Evolutionary conservation across 2,797 vertebrate genomes (phyloP).

Genomic region (Sebastes diploproa): DNA sequence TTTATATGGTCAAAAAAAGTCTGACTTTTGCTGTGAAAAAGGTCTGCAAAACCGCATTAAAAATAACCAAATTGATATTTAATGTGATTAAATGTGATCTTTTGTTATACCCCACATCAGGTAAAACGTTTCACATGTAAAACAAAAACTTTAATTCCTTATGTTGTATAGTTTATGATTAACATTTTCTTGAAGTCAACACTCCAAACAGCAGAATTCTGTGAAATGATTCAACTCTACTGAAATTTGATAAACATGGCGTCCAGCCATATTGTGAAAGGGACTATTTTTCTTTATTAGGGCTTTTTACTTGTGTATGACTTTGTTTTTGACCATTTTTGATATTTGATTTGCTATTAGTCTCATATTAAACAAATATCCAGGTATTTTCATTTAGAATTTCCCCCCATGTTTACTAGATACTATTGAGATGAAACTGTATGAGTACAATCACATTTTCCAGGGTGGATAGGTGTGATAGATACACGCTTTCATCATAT

Average conservation of each 20-base stretch:
- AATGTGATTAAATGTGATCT: not conserved
- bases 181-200: too few relatives aligned
- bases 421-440: not conserved
- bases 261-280: not conserved
- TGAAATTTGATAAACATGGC: too few relatives aligned
- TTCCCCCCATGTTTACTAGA: not conserved
- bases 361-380: not conserved
- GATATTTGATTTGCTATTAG: not conserved
- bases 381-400: not conserved
- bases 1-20: not conserved
- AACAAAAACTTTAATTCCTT: not conserved
- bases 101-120: not conserved
- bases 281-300: not conserved
- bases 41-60: not conserved
- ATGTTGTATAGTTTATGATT: not conserved
- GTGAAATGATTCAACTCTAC: too few relatives aligned
- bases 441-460: not conserved
- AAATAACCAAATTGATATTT: not conserved
- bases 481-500: constrained; percentile 33
- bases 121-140: not conserved
- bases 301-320: not conserved
- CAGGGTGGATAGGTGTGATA: constrained; percentile 10
- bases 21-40: not conserved
- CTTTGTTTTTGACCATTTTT: not conserved
- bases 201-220: too few relatives aligned